Base-by-base conservation (phyloP, 2,113 vertebrate genomes). In the Addax nasomaculatus region DNA sequence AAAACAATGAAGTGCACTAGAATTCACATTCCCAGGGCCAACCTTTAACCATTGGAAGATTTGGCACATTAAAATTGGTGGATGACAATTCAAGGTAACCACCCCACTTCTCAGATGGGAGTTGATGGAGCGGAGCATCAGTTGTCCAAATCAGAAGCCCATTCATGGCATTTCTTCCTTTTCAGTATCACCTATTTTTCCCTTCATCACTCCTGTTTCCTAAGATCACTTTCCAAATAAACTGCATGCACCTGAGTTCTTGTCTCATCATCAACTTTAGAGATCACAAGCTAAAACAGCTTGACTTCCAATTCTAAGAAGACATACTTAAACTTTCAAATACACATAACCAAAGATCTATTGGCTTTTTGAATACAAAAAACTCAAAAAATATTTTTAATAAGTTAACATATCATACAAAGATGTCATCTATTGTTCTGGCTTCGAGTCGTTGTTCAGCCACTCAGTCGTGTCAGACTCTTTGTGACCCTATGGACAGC, bases 401-500 rank as follows among this genome's bases (percentile, higher is more conserved):
- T 83, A 90, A 96, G 14, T 39, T 78, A 55, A 85, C 60, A 23
- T 83, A 19, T 58, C 9, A 51, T 2, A 79, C 62, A 96, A 89
- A n/a, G 3, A 14, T 88, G 14, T 23, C 3, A 83, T 81, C 5
- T 30, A 23, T 67, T 55, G 2, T 13, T 5, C 33, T 78, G 84
- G 4, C 25, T 84, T 21, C 2, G 67, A 85, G 39, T 79, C 3
- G 0, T 25, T 23, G 5, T 73, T 73, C 36, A 73, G 1, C 36
- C 36, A 7, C 21, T 73, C 67, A 73, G 19, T 73, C 1, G 0
- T 73, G n/a, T 73, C 36, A 6, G 67, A 73, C 21, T 39, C n/a
- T 39, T 39, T 73, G 36, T 39, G n/a, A 73, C n/a, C 21, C 67
- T 39, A 73, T 39, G 21, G 67, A 73, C 36, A 25, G 11, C 67